These are phyloP conservation scores for Notechis scutatus DNA, from an alignment of 2,113 vertebrate species.

Conservation along the genomic window DNA sequence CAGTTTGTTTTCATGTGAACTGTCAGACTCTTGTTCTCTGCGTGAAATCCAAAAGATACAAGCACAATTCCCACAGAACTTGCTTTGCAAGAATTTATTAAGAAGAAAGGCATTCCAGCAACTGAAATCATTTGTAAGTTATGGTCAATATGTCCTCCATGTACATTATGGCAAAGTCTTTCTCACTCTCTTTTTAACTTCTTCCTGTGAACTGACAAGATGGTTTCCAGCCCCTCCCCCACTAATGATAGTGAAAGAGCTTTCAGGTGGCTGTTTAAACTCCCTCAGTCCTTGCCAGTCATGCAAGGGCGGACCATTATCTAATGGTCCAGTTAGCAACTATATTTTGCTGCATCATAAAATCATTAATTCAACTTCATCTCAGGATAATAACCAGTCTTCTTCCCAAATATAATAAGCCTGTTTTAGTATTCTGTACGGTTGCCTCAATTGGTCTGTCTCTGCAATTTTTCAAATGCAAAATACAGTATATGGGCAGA, in stretches of 20 bases:
- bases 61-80: neutral
- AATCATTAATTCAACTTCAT: neutral
- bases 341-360: neutral
- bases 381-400: neutral
- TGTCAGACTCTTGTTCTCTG: neutral
- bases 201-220: neutral
- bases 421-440: neutral
- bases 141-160: neutral
- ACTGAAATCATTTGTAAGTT: neutral
- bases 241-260: neutral
- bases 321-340: neutral
- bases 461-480: neutral
- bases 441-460: neutral
- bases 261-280: neutral
- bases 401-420: neutral
- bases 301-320: neutral
- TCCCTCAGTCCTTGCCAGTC: neutral
- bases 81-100: neutral
- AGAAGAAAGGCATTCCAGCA: neutral
- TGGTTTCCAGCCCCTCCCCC: fast-evolving
- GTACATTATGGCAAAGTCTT: neutral
- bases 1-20: neutral
- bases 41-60: neutral
- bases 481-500: neutral
- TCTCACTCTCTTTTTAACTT: neutral